These are phyloP conservation scores for Lepisosteus oculatus DNA, from an alignment of 2,113 vertebrate genomes.

Conservation along the genomic window DNA sequence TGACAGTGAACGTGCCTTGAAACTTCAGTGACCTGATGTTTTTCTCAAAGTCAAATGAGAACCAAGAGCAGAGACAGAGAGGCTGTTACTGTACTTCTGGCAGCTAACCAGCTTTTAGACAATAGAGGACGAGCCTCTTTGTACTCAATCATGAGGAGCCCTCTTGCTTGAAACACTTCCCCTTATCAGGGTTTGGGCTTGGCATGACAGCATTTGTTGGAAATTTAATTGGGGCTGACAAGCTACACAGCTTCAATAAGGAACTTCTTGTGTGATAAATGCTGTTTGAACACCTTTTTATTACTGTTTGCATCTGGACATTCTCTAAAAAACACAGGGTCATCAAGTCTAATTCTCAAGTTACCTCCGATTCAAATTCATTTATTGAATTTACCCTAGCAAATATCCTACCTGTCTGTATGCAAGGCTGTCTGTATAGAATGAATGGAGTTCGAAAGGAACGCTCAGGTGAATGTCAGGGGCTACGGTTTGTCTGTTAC, in stretches of 20 bases:
- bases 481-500: too few species aligned
- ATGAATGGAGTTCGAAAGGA: too few species aligned
- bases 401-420: background rate
- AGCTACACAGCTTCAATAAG: too few species aligned
- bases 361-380: too few species aligned
- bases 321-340: background rate
- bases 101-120: background rate
- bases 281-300: too few species aligned
- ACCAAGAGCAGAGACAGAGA: constrained; percentile 16
- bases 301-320: background rate
- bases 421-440: too few species aligned
- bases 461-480: too few species aligned
- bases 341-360: too few species aligned
- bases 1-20: background rate
- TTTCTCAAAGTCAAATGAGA: constrained; percentile 15
- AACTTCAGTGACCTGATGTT: constrained; percentile 4
- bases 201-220: background rate
- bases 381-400: background rate
- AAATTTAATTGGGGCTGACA: too few species aligned
- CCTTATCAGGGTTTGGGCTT: background rate
- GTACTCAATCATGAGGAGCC: background rate
- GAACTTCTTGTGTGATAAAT: too few species aligned
- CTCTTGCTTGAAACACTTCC: constrained; percentile 13
- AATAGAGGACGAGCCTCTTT: background rate
- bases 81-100: constrained; percentile 14